These are phyloP conservation scores for Cephalotes varians DNA, from an alignment of 2,888 invertebrate species.

Conservation along the genomic window DNA sequence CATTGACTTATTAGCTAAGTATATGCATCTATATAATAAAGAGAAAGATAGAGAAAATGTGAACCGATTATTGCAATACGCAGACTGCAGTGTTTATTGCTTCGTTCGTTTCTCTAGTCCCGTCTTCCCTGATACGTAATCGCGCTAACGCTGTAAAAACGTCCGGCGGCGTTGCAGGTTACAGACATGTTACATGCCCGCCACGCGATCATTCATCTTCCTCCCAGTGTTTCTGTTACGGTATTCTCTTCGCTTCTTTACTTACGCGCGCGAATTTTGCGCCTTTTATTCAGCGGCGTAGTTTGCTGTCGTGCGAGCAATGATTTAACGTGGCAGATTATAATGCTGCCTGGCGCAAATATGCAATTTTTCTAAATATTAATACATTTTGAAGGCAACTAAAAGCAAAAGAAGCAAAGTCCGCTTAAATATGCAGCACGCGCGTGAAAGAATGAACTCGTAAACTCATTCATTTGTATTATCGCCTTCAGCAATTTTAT, in stretches of 20 bases:
- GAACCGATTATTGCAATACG: conserved; percentile 4
- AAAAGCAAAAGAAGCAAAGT: neutral
- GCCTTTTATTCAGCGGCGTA: conserved; percentile 38
- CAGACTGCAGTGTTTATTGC: conserved; percentile 19
- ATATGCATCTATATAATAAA: neutral
- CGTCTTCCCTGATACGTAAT: conserved; percentile 32
- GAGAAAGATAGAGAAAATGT: neutral
- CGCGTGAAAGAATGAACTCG: conserved; percentile 47
- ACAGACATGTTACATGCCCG: conserved; percentile 55
- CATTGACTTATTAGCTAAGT: neutral
- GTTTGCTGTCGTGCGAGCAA: neutral
- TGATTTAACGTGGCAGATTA: conserved; percentile 28
- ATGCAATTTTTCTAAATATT: conserved; percentile 19
- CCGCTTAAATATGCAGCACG: neutral
- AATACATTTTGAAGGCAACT: neutral
- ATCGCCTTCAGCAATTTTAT: conserved; percentile 60
- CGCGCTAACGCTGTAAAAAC: conserved; percentile 63
- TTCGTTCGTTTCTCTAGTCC: conserved; percentile 17
- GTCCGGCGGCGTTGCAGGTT: conserved; percentile 58
- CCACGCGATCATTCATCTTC: conserved; percentile 62
- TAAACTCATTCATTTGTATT: conserved; percentile 59
- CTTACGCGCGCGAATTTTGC: conserved; percentile 54
- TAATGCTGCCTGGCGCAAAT: neutral
- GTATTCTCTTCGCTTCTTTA: conserved; percentile 51
- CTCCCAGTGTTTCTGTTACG: conserved; percentile 34